Conservation (phyloP, 1,140 invertebrate species). For the Propsilocerus akamusi region DNA sequence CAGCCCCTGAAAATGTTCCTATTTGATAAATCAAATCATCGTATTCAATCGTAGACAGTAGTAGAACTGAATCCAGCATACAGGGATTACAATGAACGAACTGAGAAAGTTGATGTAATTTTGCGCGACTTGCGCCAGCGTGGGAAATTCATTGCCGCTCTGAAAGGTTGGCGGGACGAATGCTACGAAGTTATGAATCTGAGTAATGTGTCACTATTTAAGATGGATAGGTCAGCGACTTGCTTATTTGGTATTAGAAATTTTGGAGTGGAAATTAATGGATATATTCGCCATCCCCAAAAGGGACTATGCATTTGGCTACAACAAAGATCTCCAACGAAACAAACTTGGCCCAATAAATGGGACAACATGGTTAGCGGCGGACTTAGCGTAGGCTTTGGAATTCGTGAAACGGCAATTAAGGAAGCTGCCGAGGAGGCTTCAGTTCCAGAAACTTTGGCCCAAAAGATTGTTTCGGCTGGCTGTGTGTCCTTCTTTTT, state of each 20-base stretch:
- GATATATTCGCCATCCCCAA: slow-evolving; percentile 66
- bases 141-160: slow-evolving; percentile 34
- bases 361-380: slow-evolving; percentile 93
- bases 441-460: slow-evolving; percentile 53
- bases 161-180: slow-evolving; percentile 84
- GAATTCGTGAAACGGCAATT: slow-evolving; percentile 69
- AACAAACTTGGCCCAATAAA: slow-evolving; percentile 29
- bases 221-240: slow-evolving; percentile 82
- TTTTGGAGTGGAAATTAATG: slow-evolving; percentile 89
- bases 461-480: slow-evolving; percentile 54
- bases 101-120: slow-evolving; percentile 56
- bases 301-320: slow-evolving; percentile 83
- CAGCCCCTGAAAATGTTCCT: neutral
- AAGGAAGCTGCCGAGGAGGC: slow-evolving; percentile 92
- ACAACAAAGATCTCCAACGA: slow-evolving; percentile 55
- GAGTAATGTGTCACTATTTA: slow-evolving; percentile 33
- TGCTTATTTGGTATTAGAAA: slow-evolving; percentile 84
- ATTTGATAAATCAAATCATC: neutral
- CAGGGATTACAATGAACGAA: slow-evolving; percentile 61
- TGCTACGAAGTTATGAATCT: slow-evolving; percentile 22
- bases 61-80: slow-evolving; percentile 72
- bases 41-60: slow-evolving; percentile 13
- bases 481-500: slow-evolving; percentile 81
- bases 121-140: slow-evolving; percentile 48
- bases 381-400: slow-evolving; percentile 71